Percentiles rank a stretch among this genome's conserved stretches.
Evolutionary conservation across 1,140 invertebrate genomes (phyloP).

Genomic region (Andricus grossulariae): DNA sequence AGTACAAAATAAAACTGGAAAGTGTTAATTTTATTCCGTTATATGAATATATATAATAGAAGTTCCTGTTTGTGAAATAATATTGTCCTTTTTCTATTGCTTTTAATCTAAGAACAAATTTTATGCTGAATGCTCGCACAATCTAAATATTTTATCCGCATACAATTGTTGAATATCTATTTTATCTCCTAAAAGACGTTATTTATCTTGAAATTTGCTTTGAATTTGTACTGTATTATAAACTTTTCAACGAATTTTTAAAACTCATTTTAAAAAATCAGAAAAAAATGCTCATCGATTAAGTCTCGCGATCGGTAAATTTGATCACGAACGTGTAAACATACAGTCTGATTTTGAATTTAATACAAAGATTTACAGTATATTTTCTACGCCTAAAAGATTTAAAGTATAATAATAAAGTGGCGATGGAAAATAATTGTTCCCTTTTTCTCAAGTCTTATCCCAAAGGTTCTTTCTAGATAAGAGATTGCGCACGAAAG

Average conservation of each 20-base stretch:
- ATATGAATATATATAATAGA: too few species aligned
- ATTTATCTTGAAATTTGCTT: conserved; percentile 32
- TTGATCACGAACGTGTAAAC: conserved; percentile 20
- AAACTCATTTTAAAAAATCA: conserved; percentile 4
- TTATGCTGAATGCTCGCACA: neutral
- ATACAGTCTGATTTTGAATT: conserved; percentile 24
- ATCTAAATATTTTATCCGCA: conserved; percentile 12
- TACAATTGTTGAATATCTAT: neutral
- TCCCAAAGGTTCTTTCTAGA: neutral
- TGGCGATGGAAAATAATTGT: neutral
- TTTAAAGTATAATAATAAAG: neutral
- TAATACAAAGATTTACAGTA: conserved; percentile 14
- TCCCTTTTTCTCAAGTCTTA: neutral
- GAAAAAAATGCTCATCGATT: conserved; percentile 20
- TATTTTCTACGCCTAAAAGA: conserved; percentile 6
- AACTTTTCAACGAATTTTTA: neutral
- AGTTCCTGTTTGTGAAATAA: too few species aligned
- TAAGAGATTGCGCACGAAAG: neutral
- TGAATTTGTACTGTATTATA: neutral
- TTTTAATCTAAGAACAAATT: conserved; percentile 2
- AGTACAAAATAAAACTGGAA: conserved; percentile 20
- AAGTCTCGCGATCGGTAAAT: conserved; percentile 18
- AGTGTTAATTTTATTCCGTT: neutral
- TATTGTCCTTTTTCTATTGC: neutral
- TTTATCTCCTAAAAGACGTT: conserved; percentile 11